These are phyloP conservation scores for Onychostruthus taczanowskii DNA, from an alignment of 2,113 vertebrate species.

Conservation along the genomic window DNA sequence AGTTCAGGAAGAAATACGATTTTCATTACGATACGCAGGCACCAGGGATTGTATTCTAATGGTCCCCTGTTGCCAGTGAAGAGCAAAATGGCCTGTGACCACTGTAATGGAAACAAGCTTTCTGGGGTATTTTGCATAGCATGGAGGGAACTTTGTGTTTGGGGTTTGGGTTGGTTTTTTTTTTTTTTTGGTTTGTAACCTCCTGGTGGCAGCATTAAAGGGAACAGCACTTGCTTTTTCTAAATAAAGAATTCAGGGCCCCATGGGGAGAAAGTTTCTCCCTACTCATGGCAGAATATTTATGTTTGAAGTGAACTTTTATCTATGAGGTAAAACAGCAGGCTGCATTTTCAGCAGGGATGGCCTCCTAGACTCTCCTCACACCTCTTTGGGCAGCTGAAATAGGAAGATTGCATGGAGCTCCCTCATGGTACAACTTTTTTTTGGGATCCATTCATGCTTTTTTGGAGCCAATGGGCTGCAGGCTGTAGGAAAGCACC, in stretches of 20 bases:
- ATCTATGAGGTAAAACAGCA: background rate
- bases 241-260: background rate
- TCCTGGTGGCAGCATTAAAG: background rate
- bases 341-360: background rate
- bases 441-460: background rate
- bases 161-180: background rate
- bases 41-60: conserved; percentile 48
- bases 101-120: conserved; percentile 47
- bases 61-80: conserved; percentile 24
- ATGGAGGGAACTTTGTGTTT: background rate
- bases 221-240: background rate
- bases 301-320: background rate
- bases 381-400: background rate
- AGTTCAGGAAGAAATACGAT: conserved; percentile 65
- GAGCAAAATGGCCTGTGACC: conserved; percentile 58
- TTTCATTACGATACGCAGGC: conserved; percentile 56
- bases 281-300: background rate
- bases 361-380: background rate
- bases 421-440: background rate
- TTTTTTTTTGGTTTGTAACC: background rate
- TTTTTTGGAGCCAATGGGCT: background rate
- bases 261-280: background rate
- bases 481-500: background rate
- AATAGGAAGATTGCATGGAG: background rate
- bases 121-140: conserved; percentile 15